Evolutionary conservation across 2,888 invertebrate genomes (phyloP), one percentile per base, ranked within the genome.

Genomic region (Chloromyia formosa): DNA sequence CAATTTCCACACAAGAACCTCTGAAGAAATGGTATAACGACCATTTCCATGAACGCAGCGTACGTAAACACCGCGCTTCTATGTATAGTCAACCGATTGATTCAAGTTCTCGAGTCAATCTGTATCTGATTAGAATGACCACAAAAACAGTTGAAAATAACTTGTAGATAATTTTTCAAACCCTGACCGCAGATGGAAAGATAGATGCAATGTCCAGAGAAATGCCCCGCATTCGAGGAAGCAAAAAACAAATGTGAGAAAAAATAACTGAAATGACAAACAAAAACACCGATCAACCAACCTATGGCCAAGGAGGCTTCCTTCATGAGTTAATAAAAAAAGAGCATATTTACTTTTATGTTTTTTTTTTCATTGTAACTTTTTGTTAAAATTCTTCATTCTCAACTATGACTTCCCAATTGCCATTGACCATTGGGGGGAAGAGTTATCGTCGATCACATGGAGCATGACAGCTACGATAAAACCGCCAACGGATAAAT

Each of bases 1-100:
- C 40, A 71, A 71, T 71, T 56, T 71, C 7, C 71, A 71, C 56
- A 56, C 56, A 56, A 56, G 56, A 35, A 71, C 58, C 71, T 35
- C 27, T 35, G 40, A 56, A 71, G 12, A 49, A 2, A 12, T 49
- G 27, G 27, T 35, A 4, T 7, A 35, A 35, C 27, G 7, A 35
- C 7, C 27, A 35, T 35, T 35, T 35, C 27, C 27, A 35, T 35
- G 27, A 35, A 7, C 27, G 27, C 27, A 35, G 7, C 27, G 27
- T 35, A 35, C 27, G 27, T 35, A 35, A 7, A 35, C 27, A 35
- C 27, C 2, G 7, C 27, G 27, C 2, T 7, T 35, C 27, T 2
- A 35, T 35, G 27, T 35, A 35, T 35, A 35, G 27, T n/a, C 49
- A 5, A 49, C 49, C 49, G 27, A 35, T 35, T 49, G 3, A 49